Evolutionary conservation across 1,140 invertebrate genomes (phyloP).

Genomic region (Ladona fulva): DNA sequence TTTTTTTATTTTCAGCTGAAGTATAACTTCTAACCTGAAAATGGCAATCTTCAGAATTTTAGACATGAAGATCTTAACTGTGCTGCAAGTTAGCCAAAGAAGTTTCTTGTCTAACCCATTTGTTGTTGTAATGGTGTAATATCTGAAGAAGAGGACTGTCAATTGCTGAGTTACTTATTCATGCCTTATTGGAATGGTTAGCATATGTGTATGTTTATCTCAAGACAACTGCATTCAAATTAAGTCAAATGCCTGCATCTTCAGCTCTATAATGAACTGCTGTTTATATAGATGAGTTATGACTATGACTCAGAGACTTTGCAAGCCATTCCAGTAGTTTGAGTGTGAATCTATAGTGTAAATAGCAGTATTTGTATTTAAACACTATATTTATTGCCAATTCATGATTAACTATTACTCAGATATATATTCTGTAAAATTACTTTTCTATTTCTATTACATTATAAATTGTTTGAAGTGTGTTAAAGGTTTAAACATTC

Average conservation of each 20-base stretch:
- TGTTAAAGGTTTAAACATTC: too few relatives aligned
- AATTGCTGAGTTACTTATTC: background rate
- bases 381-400: constrained; percentile 1
- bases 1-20: too few relatives aligned
- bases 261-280: background rate
- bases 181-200: constrained; percentile 9
- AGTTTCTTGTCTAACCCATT: background rate
- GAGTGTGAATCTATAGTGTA: background rate
- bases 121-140: background rate
- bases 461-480: too few relatives aligned
- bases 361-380: background rate
- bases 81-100: background rate
- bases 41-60: too few relatives aligned
- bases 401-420: background rate
- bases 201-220: background rate
- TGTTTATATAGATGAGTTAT: background rate
- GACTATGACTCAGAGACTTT: background rate
- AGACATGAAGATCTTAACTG: too few relatives aligned
- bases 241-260: background rate
- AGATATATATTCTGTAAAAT: background rate
- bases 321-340: constrained; percentile 3
- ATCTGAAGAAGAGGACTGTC: background rate
- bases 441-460: background rate
- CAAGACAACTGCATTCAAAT: background rate
- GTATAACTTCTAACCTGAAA: too few relatives aligned